Evolutionary conservation across 2,888 invertebrate species (phyloP).

Genomic region (Eupithecia pulchellata): DNA sequence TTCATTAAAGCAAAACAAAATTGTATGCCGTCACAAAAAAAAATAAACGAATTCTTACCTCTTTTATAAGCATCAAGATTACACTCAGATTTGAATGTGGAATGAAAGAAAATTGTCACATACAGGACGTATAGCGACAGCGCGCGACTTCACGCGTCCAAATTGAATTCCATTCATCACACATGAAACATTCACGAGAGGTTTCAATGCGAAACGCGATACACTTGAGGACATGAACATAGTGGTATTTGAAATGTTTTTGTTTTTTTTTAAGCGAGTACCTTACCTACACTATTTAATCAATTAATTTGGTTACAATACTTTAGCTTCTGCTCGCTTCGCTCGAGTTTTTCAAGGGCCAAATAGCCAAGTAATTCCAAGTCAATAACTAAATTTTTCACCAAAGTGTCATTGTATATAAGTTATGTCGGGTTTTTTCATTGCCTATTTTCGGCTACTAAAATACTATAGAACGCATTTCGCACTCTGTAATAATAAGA

Average conservation of each 20-base stretch:
- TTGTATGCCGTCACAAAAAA: background rate
- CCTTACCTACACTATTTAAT: background rate
- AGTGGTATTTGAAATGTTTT: background rate
- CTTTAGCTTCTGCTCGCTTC: background rate
- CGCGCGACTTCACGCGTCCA: constrained; percentile 32
- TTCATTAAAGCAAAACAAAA: background rate
- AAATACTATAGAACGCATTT: background rate
- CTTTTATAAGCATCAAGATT: background rate
- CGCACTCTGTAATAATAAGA: background rate
- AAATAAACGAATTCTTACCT: background rate
- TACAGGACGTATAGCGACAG: constrained; percentile 27
- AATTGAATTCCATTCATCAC: constrained; percentile 49
- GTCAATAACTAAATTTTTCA: background rate
- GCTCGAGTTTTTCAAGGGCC: background rate
- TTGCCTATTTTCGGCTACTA: background rate
- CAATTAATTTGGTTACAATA: background rate
- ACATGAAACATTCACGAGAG: constrained; percentile 46
- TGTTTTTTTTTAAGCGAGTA: background rate
- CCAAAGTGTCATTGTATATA: no score
- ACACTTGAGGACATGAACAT: constrained; percentile 24
- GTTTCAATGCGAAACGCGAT: constrained; percentile 40
- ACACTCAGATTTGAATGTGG: background rate
- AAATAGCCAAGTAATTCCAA: background rate
- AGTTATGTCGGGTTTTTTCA: no score
- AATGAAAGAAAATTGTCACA: background rate